phyloP scores from a whole-genome alignment of 2,888 invertebrate genomes.

The Heliconius charithonia region DNA sequence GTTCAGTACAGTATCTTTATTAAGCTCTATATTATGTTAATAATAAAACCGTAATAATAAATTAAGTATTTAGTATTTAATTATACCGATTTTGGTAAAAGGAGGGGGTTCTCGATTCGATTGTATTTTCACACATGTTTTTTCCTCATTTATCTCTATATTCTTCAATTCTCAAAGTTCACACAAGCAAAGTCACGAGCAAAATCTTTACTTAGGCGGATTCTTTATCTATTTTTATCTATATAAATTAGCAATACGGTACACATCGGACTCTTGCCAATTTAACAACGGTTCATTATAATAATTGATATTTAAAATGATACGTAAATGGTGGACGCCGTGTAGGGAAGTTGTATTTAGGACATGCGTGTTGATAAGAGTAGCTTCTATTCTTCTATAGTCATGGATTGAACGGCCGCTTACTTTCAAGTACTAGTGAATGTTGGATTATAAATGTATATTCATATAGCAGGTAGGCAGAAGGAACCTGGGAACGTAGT shows the following conservation, averaged over 20 bases:
- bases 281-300: conserved; percentile 43
- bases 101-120: too few species aligned
- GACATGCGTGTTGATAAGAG: conserved; percentile 44
- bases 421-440: conserved; percentile 25
- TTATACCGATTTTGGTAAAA: too few species aligned
- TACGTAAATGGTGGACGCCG: conserved; percentile 53
- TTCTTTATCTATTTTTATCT: conserved; percentile 17
- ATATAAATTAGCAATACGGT: conserved; percentile 23
- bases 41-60: too few species aligned
- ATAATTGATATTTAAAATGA: conserved; percentile 44
- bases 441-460: neutral
- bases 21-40: too few species aligned
- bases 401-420: conserved; percentile 5
- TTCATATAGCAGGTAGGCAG: too few species aligned
- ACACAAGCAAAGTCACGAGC: neutral
- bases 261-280: conserved; percentile 36
- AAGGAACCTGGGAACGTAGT: too few species aligned
- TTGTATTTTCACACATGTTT: too few species aligned
- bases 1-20: too few species aligned
- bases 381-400: conserved; percentile 6
- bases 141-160: too few species aligned
- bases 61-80: too few species aligned
- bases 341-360: conserved; percentile 50
- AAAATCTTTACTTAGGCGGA: neutral
- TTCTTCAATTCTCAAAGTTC: too few species aligned